These are phyloP conservation scores for Eulithis testata DNA, from an alignment of 2,888 invertebrate genomes.

Conservation along the genomic window DNA sequence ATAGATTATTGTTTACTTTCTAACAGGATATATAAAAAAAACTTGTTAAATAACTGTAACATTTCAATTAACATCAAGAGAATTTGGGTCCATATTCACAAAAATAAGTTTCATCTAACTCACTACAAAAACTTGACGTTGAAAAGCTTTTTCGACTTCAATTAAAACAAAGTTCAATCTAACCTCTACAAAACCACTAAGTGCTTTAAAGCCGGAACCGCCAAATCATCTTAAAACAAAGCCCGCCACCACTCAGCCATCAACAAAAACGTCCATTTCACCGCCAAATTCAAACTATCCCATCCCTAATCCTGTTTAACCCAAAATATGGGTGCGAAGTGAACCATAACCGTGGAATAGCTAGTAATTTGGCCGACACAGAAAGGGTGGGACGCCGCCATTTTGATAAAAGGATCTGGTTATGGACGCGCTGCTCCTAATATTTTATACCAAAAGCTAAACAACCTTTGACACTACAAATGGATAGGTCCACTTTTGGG, in stretches of 20 bases:
- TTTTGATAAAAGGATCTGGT: constrained; percentile 64
- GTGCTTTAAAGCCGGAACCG: constrained; percentile 6
- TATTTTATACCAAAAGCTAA: constrained; percentile 35
- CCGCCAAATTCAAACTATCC: constrained; percentile 28
- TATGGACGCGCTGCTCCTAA: constrained; percentile 52
- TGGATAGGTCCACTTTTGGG: constrained; percentile 26
- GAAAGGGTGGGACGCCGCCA: constrained; percentile 66
- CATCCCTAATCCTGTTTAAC: constrained; percentile 26
- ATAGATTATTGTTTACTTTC: no score
- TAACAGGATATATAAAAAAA: no score
- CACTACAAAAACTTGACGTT: background rate
- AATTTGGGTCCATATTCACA: no score
- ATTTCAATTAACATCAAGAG: no score
- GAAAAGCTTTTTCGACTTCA: background rate
- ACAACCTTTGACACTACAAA: constrained; percentile 33
- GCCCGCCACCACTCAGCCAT: constrained; percentile 21
- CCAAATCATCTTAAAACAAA: constrained; percentile 19
- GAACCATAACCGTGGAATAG: constrained; percentile 58
- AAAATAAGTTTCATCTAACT: background rate
- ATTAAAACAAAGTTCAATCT: background rate
- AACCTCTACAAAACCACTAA: background rate
- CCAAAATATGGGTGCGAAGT: constrained; percentile 50
- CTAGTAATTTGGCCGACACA: constrained; percentile 71
- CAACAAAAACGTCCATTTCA: constrained; percentile 38
- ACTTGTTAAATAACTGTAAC: no score